Evolutionary conservation across 2,888 invertebrate genomes (phyloP).

Genomic region (Dasypolia templi): DNA sequence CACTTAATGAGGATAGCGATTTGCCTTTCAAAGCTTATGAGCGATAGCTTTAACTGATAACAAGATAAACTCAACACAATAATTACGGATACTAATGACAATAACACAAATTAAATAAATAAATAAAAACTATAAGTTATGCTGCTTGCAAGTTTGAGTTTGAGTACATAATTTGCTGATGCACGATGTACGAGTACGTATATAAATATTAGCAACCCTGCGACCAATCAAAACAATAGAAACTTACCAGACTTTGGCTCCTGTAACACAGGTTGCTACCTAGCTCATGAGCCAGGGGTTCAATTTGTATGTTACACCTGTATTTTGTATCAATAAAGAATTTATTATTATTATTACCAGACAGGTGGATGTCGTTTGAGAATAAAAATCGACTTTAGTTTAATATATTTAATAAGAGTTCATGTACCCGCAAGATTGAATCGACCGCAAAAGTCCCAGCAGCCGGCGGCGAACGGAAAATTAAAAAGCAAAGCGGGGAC

Average conservation of each 20-base stretch:
- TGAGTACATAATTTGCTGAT: not conserved
- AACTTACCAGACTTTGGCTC: too few relatives aligned
- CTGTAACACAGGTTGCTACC: too few relatives aligned
- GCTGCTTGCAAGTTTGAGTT: too few relatives aligned
- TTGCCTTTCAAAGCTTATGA: not conserved
- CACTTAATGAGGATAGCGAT: not conserved
- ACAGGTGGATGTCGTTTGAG: not conserved
- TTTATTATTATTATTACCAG: too few relatives aligned
- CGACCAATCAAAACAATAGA: not conserved
- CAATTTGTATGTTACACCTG: too few relatives aligned
- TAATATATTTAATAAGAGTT: constrained; percentile 65
- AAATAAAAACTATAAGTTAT: too few relatives aligned
- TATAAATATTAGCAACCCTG: not conserved
- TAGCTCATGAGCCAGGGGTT: too few relatives aligned
- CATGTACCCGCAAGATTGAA: constrained; percentile 73
- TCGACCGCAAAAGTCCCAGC: constrained; percentile 76
- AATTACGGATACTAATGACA: not conserved
- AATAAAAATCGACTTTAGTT: constrained; percentile 53
- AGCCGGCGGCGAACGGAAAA: constrained; percentile 86
- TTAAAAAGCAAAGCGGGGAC: constrained; percentile 86
- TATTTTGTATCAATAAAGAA: too few relatives aligned
- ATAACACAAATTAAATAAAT: not conserved
- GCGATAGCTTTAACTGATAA: not conserved
- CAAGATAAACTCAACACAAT: not conserved
- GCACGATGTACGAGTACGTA: not conserved